These are phyloP conservation scores for Petrolisthes cinctipes DNA, from an alignment of 2,888 invertebrate species.

Conservation along the genomic window DNA sequence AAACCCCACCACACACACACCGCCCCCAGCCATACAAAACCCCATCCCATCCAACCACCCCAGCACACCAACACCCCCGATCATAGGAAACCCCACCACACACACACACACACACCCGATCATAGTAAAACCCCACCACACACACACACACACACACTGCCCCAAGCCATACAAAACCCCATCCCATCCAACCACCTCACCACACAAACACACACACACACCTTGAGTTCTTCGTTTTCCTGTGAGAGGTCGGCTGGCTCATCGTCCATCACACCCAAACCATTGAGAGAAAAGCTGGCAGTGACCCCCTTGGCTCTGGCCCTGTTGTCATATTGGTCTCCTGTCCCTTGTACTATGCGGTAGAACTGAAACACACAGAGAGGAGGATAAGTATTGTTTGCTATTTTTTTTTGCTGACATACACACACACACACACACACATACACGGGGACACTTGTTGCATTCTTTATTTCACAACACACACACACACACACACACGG, in stretches of 20 bases:
- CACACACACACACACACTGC: background rate
- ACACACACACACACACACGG: slow-evolving; percentile 19
- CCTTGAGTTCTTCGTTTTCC: slow-evolving; percentile 92
- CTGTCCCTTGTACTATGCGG: slow-evolving; percentile 85
- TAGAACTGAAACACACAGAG: slow-evolving; percentile 75
- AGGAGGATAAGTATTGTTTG: too few relatives aligned
- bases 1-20: background rate
- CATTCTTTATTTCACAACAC: background rate
- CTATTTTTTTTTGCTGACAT: background rate
- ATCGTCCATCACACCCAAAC: slow-evolving; percentile 82
- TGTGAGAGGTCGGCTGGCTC: slow-evolving; percentile 88
- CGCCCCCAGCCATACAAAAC: background rate
- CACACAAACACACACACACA: slow-evolving; percentile 68
- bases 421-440: background rate
- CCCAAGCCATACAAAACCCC: background rate
- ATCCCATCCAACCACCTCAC: background rate
- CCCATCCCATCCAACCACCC: background rate
- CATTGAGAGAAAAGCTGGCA: slow-evolving; percentile 87
- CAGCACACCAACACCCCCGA: background rate
- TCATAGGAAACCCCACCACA: too few relatives aligned
- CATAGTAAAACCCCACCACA: background rate
- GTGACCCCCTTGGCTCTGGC: slow-evolving; percentile 86
- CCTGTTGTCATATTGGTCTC: slow-evolving; percentile 90
- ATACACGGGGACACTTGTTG: too few relatives aligned
- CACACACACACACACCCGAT: slow-evolving; percentile 77